Base-by-base conservation (phyloP, 2,113 vertebrate species). In the Harpagus bidentatus region DNA sequence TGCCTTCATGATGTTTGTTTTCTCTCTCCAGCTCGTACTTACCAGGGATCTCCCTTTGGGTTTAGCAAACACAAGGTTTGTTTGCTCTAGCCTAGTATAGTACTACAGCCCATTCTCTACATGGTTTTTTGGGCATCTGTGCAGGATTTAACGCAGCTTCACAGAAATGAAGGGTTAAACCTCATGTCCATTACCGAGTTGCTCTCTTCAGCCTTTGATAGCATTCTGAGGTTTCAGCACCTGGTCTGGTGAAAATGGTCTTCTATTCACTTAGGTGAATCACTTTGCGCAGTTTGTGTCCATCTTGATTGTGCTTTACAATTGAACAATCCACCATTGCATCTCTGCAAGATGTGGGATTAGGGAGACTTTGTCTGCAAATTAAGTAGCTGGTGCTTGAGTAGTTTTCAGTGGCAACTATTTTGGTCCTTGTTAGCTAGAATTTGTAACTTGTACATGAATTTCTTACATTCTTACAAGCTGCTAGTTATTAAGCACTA, bases 221-320 rank as follows among this genome's bases (percentile, higher is more conserved):
- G 67, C 2, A 2, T 62, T 73, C 20, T 47, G 16, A 66, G 47
- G 82, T 28, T 61, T 78, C 55, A 43, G 61, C 67, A 25, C 32
- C 26, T 1, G 1, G 15, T n/a, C 25, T 67, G 32, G 52, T 79
- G 59, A 40, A 62, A 21, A 29, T 17, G 53, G 18, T 17, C 47
- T 38, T 62, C 0, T 1, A 11, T 73, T 62, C 6, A 3, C 48
- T 50, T n/a, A 8, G 29, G 25, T 38, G 31, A 66, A 34, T 55
- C 1, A 2, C 36, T 16, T 55, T 28, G 66, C 0, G 2, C 23
- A 22, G 5, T 5, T 6, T 7, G 21, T 59, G 21, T 13, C 43
- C 11, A 1, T 36, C 36, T 26, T 26, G 31, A 17, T 45, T 52
- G 22, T 45, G 18, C 43, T 40, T 76, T 34, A 13, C 52, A 48